Evolutionary conservation across 2,797 vertebrate genomes (phyloP).

Genomic region (Anableps anableps): DNA sequence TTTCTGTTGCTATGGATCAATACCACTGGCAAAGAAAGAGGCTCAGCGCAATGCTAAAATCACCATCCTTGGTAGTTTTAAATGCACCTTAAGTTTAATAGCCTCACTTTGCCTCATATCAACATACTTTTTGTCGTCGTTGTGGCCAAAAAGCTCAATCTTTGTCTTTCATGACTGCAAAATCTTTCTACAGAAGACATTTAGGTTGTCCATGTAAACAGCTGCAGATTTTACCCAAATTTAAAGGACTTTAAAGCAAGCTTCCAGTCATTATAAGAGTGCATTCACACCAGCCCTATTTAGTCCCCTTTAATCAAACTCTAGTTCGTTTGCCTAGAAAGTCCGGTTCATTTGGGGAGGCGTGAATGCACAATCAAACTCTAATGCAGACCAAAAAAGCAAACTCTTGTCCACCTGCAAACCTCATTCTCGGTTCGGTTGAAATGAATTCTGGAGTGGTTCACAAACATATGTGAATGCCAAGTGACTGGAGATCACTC

Average conservation of each 20-base stretch:
- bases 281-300: too few relatives aligned
- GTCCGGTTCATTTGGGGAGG: too few relatives aligned
- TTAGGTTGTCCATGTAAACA: neutral
- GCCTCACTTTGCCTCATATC: neutral
- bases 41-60: neutral
- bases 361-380: too few relatives aligned
- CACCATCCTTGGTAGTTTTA: neutral
- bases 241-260: neutral
- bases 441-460: too few relatives aligned
- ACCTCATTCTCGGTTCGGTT: too few relatives aligned
- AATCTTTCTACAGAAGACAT: neutral
- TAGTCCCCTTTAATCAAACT: too few relatives aligned
- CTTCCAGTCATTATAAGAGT: too few relatives aligned
- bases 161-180: neutral
- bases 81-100: neutral
- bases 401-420: too few relatives aligned
- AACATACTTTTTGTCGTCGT: neutral
- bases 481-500: too few relatives aligned
- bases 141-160: neutral
- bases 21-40: neutral
- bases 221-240: neutral
- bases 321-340: too few relatives aligned
- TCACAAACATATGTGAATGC: too few relatives aligned
- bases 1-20: neutral
- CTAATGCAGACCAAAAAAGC: too few relatives aligned